A percentile compares a stretch with the other conserved stretches of the same genome.
Evolutionary conservation across 2,888 invertebrate species (phyloP).

Genomic region (Hypena proboscidalis): DNA sequence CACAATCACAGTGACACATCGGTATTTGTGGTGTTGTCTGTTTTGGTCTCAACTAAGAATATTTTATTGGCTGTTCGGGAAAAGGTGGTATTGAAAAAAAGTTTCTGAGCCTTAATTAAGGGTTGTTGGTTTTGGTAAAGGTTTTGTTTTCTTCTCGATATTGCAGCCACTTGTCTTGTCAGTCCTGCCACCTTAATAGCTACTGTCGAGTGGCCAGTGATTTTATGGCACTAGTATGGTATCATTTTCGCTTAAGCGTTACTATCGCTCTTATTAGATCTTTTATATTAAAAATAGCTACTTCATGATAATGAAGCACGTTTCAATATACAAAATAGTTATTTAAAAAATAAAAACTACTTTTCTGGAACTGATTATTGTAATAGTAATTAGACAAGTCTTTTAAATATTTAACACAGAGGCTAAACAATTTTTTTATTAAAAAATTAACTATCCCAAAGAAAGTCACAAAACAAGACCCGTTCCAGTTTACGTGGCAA

Average conservation of each 20-base stretch:
- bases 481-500: conserved; percentile 19
- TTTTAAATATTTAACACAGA: conserved; percentile 31
- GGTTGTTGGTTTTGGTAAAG: conserved; percentile 18
- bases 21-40: conserved; percentile 41
- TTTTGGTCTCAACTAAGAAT: conserved; percentile 19
- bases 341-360: no score
- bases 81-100: conserved; percentile 33
- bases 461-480: conserved; percentile 33
- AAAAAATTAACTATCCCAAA: conserved; percentile 13
- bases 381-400: no score
- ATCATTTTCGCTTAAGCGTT: no score
- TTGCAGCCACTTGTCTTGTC: no score
- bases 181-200: no score
- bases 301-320: no score
- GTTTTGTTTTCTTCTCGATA: neutral
- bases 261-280: no score
- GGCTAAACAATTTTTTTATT: conserved; percentile 27
- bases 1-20: conserved; percentile 58
- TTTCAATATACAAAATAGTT: no score
- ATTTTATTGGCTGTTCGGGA: conserved; percentile 24
- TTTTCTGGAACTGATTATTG: no score
- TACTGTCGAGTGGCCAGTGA: no score
- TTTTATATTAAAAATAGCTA: no score
- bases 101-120: conserved; percentile 33
- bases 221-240: no score